Evolutionary conservation across 2,888 invertebrate species (phyloP), one percentile per base, ranked within the genome.

Genomic region (Aphelenchoides bicaudatus): DNA sequence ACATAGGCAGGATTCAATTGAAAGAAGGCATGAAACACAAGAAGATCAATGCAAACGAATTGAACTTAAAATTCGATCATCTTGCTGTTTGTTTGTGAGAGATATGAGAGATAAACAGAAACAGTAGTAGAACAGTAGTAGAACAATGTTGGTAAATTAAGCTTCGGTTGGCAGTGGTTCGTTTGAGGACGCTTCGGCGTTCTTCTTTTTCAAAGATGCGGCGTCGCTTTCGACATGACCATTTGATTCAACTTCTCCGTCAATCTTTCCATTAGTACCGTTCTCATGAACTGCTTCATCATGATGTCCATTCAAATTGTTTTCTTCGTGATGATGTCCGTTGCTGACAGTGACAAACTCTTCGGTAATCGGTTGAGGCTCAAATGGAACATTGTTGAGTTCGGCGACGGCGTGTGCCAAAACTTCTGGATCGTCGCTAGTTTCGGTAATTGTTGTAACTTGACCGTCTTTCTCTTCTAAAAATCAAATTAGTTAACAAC

Each of bases 341-440:
- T 43, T 43, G n/a, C n/a, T n/a, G n/a, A n/a, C n/a, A n/a, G n/a
- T n/a, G n/a, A n/a, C n/a, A n/a, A n/a, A n/a, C n/a, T n/a, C n/a
- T n/a, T n/a, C n/a, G n/a, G n/a, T n/a, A n/a, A n/a, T n/a, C 43
- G 43, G 23, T 43, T 43, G 43, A n/a, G 34, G 34, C 34, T 34
- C 34, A 10, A 10, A n/a, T n/a, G n/a, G 10, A n/a, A 34, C 34
- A n/a, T 21, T 6, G 8, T 8, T n/a, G 8, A 10, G 21, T 8
- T 43, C 43, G 16, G 43, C 21, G 10, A 43, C 43, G 10, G 21
- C 43, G 23, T 43, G 16, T 8, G 43, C 25, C 8, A 43, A 8
- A 6, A 43, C 43, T n/a, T 43, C 43, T 25, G 43, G 16, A 19
- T 43, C 43, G 8, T 43, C 43, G 23, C 21, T 21, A 8, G 10